Conservation (phyloP, 2,888 invertebrate genomes). For the Orthonychiurus folsomi region DNA sequence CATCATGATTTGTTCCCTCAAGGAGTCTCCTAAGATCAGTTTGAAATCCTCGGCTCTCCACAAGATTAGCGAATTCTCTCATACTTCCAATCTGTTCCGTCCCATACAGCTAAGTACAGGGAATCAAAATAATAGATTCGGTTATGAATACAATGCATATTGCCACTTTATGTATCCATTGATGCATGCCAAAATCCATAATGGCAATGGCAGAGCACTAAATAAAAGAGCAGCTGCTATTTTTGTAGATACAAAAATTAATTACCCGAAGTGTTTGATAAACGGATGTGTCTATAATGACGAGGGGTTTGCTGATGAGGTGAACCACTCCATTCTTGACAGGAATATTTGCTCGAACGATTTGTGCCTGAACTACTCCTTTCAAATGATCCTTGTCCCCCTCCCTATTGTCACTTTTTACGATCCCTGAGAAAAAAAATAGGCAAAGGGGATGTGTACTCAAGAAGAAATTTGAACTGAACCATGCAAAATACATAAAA, state of each 20-base stretch:
- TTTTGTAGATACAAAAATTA: no score
- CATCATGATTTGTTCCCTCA: not conserved
- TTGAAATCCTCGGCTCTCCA: not conserved
- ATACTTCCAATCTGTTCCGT: conserved; percentile 1
- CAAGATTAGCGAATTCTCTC: conserved; percentile 8
- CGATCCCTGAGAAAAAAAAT: conserved; percentile 56
- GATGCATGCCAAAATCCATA: no score
- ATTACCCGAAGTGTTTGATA: conserved; percentile 72
- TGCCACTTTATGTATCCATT: no score
- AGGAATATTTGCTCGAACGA: conserved; percentile 81
- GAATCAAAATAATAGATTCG: no score
- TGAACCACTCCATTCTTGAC: conserved; percentile 88
- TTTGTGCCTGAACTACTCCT: conserved; percentile 78
- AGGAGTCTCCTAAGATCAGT: not conserved
- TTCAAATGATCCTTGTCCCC: conserved; percentile 68
- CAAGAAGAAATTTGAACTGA: not conserved
- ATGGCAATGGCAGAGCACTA: no score
- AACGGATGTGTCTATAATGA: conserved; percentile 83
- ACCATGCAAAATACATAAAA: no score
- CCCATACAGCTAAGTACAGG: conserved; percentile 5
- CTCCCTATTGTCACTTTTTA: conserved; percentile 71
- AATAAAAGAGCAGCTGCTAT: no score
- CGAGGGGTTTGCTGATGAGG: conserved; percentile 79
- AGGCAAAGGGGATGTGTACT: not conserved
- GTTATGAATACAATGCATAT: no score